These are phyloP conservation scores for Prostheceraeus crozeri DNA, from an alignment of 2,888 invertebrate species.

Conservation along the genomic window DNA sequence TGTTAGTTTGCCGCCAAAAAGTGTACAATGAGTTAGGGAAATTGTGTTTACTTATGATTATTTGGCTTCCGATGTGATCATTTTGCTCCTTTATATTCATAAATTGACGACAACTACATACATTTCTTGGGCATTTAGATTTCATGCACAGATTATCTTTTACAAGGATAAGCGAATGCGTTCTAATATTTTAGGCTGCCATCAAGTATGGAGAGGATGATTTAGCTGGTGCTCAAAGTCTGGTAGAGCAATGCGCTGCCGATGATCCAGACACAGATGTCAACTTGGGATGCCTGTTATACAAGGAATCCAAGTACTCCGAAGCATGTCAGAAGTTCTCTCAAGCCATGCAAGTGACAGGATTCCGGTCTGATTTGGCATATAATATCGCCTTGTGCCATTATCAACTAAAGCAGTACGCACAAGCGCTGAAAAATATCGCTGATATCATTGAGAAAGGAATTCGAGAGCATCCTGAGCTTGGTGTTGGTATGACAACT, in stretches of 20 bases:
- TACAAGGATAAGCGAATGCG: too few relatives aligned
- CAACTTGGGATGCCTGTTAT: constrained; percentile 85
- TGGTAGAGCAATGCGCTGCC: constrained; percentile 75
- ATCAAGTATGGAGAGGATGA: constrained; percentile 89
- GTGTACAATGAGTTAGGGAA: too few relatives aligned
- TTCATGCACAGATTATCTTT: too few relatives aligned
- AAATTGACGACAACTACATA: too few relatives aligned
- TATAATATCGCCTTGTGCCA: constrained; percentile 92
- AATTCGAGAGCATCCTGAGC: constrained; percentile 88
- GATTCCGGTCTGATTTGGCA: constrained; percentile 65
- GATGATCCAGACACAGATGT: constrained; percentile 89
- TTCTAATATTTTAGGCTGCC: too few relatives aligned
- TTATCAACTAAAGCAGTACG: constrained; percentile 84
- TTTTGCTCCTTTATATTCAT: too few relatives aligned
- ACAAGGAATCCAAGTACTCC: constrained; percentile 81
- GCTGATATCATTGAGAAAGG: constrained; percentile 90
- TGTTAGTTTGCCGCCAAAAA: too few relatives aligned
- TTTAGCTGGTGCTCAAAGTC: constrained; percentile 70
- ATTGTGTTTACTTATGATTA: too few relatives aligned
- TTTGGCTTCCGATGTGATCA: too few relatives aligned
- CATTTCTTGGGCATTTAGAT: too few relatives aligned
- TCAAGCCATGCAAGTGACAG: constrained; percentile 72
- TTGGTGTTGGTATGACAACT: constrained; percentile 91
- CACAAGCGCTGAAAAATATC: constrained; percentile 80
- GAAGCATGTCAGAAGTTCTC: constrained; percentile 83